phyloP scores from a whole-genome alignment of 2,888 invertebrate species.

The Stenolophus ochropezus region DNA sequence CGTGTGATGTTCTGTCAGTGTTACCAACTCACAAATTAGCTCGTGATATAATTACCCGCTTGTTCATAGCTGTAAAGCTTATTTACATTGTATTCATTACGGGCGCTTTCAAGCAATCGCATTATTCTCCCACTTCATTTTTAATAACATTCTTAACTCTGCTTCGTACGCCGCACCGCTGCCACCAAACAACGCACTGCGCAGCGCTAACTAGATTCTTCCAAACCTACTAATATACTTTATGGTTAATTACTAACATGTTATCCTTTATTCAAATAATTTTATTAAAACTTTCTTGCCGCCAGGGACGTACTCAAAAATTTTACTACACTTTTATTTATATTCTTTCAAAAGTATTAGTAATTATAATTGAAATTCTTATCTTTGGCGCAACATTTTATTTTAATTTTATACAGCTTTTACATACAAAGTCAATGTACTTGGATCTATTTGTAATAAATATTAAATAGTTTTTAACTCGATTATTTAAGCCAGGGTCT shows the following conservation, averaged over 20 bases:
- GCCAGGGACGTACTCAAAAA: background rate
- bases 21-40: constrained; percentile 39
- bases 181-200: constrained; percentile 3
- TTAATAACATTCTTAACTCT: constrained; percentile 20
- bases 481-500: no score
- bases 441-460: no score
- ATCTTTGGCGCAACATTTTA: no score
- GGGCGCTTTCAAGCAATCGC: constrained; percentile 18
- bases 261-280: background rate
- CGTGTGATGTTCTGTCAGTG: background rate
- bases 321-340: background rate
- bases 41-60: constrained; percentile 25
- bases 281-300: background rate
- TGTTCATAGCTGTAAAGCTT: constrained; percentile 38
- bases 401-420: no score
- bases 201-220: background rate
- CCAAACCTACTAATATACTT: background rate
- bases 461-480: no score
- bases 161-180: background rate
- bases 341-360: no score
- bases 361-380: no score
- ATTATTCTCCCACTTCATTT: constrained; percentile 12
- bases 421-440: no score
- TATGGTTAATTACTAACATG: background rate
- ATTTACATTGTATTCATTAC: constrained; percentile 42